These are phyloP conservation scores for Caerostris darwini DNA, from an alignment of 1,140 invertebrate genomes.

Conservation along the genomic window DNA sequence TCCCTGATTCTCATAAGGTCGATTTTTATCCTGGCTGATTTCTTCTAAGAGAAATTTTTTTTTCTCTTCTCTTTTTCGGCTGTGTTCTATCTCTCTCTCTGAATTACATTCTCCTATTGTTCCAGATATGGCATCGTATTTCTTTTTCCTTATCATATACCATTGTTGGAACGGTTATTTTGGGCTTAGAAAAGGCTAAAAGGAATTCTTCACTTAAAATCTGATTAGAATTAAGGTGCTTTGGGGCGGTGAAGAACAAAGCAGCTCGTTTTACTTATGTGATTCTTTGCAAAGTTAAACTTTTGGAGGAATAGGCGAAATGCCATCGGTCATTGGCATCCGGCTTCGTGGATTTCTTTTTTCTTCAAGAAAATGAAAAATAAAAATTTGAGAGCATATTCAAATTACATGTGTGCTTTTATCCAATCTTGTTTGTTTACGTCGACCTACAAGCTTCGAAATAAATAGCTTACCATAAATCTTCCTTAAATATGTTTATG, in stretches of 20 bases:
- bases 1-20: not conserved
- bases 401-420: too few species aligned
- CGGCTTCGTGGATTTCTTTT: not conserved
- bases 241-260: constrained; percentile 7
- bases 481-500: too few species aligned
- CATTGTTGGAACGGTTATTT: constrained; percentile 52
- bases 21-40: constrained; percentile 44
- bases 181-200: constrained; percentile 3
- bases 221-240: constrained; percentile 62
- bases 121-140: constrained; percentile 26
- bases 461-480: too few species aligned
- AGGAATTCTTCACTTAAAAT: constrained; percentile 40
- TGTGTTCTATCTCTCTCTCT: not conserved
- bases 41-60: constrained; percentile 4
- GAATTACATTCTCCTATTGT: constrained; percentile 57
- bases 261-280: not conserved
- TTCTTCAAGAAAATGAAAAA: not conserved
- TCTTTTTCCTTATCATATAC: constrained; percentile 18
- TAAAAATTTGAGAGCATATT: not conserved
- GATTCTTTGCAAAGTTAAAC: not conserved
- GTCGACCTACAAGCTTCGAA: too few species aligned
- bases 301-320: not conserved
- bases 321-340: constrained; percentile 33
- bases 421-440: too few species aligned
- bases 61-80: not conserved